Percentiles rank a stretch among this genome's conserved stretches.
Conservation (phyloP, 1,140 invertebrate species). For the Ips nitidus region DNA sequence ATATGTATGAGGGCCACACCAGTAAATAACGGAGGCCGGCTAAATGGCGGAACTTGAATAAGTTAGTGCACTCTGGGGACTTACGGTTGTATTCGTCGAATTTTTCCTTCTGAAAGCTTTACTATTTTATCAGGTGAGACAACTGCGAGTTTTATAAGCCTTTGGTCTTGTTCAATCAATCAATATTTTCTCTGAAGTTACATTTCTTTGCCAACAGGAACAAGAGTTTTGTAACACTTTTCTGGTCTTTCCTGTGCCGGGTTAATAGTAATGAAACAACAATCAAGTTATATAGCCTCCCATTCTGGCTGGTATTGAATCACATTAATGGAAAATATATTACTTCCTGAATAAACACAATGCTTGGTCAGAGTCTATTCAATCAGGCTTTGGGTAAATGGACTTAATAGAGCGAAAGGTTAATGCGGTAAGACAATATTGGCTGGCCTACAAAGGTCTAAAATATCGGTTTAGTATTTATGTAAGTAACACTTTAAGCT, state of each 20-base stretch:
- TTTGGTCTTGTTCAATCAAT: not conserved
- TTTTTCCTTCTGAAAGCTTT: slow-evolving; percentile 11
- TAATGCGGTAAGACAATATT: slow-evolving; percentile 6
- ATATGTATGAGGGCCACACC: slow-evolving; percentile 32
- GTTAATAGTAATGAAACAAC: no score
- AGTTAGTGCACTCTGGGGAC: slow-evolving; percentile 21
- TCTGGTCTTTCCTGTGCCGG: no score
- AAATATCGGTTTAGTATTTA: no score
- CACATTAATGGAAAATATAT: not conserved
- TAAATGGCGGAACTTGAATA: slow-evolving; percentile 27
- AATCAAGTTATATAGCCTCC: no score
- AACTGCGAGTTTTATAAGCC: slow-evolving; percentile 1
- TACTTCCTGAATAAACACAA: not conserved
- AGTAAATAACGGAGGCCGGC: slow-evolving; percentile 25
- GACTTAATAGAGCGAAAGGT: not conserved
- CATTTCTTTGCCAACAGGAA: no score
- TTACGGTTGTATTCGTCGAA: slow-evolving; percentile 5
- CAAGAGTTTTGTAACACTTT: no score
- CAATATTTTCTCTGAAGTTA: no score
- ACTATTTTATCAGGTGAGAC: slow-evolving; percentile 16
- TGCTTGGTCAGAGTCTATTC: not conserved
- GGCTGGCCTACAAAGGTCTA: not conserved
- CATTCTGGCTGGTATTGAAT: no score
- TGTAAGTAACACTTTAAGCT: no score
- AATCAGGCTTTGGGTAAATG: not conserved